Evolutionary conservation across 1,140 invertebrate species (phyloP).

Genomic region (Colletes gigas): DNA sequence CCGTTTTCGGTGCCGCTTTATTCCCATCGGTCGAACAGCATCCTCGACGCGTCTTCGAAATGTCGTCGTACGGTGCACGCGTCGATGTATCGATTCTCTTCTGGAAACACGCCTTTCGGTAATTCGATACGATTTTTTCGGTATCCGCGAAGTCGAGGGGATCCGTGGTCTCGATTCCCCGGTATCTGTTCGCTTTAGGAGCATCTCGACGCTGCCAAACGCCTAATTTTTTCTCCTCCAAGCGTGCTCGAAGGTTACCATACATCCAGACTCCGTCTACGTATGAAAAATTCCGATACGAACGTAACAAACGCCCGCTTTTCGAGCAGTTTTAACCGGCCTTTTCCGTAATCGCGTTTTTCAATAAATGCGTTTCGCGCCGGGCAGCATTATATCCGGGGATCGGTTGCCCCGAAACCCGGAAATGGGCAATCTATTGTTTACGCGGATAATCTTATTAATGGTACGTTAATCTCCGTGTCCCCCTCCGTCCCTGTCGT

Average conservation of each 20-base stretch:
- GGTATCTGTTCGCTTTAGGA: too few relatives aligned
- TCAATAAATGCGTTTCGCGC: constrained; percentile 53
- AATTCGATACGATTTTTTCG: constrained; percentile 27
- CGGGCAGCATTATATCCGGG: constrained; percentile 40
- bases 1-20: constrained; percentile 47
- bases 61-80: background rate
- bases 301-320: background rate
- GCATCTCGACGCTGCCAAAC: too few relatives aligned
- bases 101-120: constrained; percentile 33
- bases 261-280: too few relatives aligned
- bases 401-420: constrained; percentile 54
- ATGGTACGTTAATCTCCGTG: constrained; percentile 65
- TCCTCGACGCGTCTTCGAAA: background rate
- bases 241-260: too few relatives aligned
- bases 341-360: constrained; percentile 33
- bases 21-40: background rate
- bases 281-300: too few relatives aligned
- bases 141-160: background rate
- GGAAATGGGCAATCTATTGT: constrained; percentile 64
- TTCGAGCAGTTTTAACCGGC: background rate
- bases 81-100: constrained; percentile 24
- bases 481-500: constrained; percentile 24
- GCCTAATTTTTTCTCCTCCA: too few relatives aligned
- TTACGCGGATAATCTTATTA: constrained; percentile 68
- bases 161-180: background rate